phyloP scores from a whole-genome alignment of 2,113 vertebrate genomes.

The Bostrychus sinensis region DNA sequence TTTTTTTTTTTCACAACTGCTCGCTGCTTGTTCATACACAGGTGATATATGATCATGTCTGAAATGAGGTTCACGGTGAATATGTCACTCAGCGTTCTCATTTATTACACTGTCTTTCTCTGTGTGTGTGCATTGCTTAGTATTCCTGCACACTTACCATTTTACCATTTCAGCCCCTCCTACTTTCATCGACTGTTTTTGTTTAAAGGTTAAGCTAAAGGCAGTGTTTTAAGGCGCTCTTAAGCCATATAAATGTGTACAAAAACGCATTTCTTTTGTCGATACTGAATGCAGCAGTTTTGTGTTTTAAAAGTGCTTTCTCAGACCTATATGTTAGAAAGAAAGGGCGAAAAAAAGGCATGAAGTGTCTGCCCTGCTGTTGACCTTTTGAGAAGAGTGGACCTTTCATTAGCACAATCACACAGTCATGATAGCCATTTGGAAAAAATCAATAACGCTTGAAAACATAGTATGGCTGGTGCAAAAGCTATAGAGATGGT shows the following conservation, averaged over 20 bases:
- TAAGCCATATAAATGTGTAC: not conserved
- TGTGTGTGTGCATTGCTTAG: not conserved
- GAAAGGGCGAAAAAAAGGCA: conserved; percentile 13
- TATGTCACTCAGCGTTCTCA: conserved; percentile 25
- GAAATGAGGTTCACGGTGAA: conserved; percentile 30
- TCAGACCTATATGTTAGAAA: not conserved
- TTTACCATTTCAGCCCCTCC: conserved; percentile 6
- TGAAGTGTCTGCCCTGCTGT: not conserved
- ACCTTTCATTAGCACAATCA: conserved; percentile 50
- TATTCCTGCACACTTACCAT: not conserved
- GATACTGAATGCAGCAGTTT: not conserved
- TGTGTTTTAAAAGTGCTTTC: conserved; percentile 1
- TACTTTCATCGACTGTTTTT: not conserved
- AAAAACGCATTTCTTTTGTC: not conserved
- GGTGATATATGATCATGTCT: conserved; percentile 29
- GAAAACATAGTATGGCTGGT: conserved; percentile 52
- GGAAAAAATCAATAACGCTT: conserved; percentile 54
- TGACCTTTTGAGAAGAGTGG: conserved; percentile 29
- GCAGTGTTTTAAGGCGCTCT: not conserved
- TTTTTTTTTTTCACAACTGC: too few relatives aligned
- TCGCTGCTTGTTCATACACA: not conserved
- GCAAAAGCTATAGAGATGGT: conserved; percentile 25
- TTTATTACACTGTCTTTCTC: conserved; percentile 15
- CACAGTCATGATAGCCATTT: conserved; percentile 46
- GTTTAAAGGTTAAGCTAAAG: not conserved